Evolutionary conservation across 2,888 invertebrate genomes (phyloP), one percentile per base, ranked within the genome.

Genomic region (Fragum fragum): DNA sequence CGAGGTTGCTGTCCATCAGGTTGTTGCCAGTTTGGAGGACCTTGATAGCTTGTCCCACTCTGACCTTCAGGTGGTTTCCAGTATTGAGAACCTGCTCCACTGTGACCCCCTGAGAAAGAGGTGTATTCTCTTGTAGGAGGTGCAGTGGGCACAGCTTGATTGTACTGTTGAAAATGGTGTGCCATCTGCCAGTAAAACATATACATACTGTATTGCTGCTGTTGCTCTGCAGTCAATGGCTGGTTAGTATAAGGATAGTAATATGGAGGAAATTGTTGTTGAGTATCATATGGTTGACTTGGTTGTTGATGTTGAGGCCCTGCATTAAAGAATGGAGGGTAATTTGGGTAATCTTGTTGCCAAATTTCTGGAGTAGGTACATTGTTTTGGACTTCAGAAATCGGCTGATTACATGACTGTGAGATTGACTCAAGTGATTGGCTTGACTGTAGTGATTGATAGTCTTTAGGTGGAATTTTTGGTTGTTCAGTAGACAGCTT

Each of bases 181-280:
- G 57, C 57, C 28, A 57, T 28, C 28, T 57, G 57, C 57, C 57
- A 57, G 16, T 29, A 32, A 61, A 32, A 61, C 61, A 61, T 61
- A 0, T 32, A 16, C 18, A 57, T 21, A 57, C 23, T 23, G 57
- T 32, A 61, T 32, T 61, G 61, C 28, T 61, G 61, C 26, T 59
- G 3, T 59, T 59, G 59, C 29, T 61, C 61, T 18, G 61, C 18
- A 18, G 61, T 32, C 16, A 61, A 18, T n/a, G 14, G 47, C n/a
- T 47, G 47, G 47, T 47, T 47, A n/a, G 5, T 9, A 9, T 5
- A 16, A 9, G 47, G 47, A 47, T 47, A 47, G n/a, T 3, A 14
- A 47, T 47, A 47, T n/a, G n/a, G 14, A 3, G 18, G 18, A 14
- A 9, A 47, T n/a, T 47, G 47, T 14, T 47, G 18, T 18, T 14